Base-by-base conservation (phyloP, 1,140 invertebrate genomes). In the Ceratosolen fusciceps region DNA sequence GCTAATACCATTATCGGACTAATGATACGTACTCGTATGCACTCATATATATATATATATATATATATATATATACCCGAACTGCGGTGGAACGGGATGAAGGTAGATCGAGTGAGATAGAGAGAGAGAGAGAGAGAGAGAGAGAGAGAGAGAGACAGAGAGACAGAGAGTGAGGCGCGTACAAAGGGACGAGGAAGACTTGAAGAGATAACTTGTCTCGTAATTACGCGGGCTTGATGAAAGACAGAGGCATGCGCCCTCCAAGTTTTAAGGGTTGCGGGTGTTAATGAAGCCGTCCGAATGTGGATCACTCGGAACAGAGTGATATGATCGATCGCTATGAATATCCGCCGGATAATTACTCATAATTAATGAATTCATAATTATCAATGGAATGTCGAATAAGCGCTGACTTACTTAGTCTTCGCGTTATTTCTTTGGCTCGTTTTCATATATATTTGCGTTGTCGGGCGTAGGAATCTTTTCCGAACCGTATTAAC, bases 271-370 rank as follows among this genome's bases (percentile, higher is more conserved):
- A 78, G 56, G 67, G 8, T 31, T 19, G 34, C n/a, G 34, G 16
- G 37, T n/a, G 24, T 19, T 60, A 73, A 62, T 71, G 37, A 47
- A 77, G 39, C 78, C 82, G 81, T 81, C 60, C 77, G 77, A 74
- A 75, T 81, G 84, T 80, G 81, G 83, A 83, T 83, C 84, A 85
- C 78, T 81, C 68, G 76, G 76, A 73, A 81, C 29, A 29, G 0
- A 10, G 9, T 7, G 21, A 21, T 80, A 83, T 85, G 85, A 86
- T 86, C 84, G 85, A 85, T 86, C 83, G n/a, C n/a, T n/a, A n/a
- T n/a, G n/a, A n/a, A n/a, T n/a, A n/a, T n/a, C n/a, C n/a, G 72
- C 76, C 56, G 77, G 83, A 82, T 86, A 86, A 86, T 86, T 86
- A 84, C 83, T 74, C 81, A 37, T 65, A 67, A 79, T 72, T 84